These are phyloP conservation scores for Aramus guarauna DNA, from an alignment of 2,113 vertebrate genomes.

Conservation along the genomic window DNA sequence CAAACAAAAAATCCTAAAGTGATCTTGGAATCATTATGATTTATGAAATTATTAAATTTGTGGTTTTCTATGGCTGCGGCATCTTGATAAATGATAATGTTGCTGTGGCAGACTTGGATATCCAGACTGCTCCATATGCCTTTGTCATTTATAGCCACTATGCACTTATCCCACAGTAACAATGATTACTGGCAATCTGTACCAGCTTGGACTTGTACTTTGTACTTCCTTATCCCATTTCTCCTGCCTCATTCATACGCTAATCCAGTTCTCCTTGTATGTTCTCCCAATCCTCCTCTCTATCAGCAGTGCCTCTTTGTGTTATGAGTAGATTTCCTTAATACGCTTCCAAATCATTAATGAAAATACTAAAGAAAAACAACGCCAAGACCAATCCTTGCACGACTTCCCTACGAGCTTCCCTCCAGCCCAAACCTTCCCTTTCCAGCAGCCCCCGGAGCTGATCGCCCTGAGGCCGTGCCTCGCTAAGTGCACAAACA, in stretches of 20 bases:
- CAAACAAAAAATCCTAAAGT: not conserved
- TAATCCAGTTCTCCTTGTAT: not conserved
- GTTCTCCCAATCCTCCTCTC: not conserved
- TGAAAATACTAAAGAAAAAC: not conserved
- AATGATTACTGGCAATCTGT: not conserved
- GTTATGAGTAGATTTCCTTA: not conserved
- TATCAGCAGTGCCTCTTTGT: not conserved
- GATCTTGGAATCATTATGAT: not conserved
- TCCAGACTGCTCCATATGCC: not conserved
- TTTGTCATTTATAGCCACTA: not conserved
- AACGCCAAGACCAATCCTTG: not conserved
- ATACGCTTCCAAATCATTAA: not conserved
- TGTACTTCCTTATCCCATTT: not conserved
- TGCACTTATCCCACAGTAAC: not conserved
- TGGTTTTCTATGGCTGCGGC: not conserved
- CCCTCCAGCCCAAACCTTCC: not conserved
- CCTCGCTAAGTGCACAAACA: not conserved
- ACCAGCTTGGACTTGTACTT: not conserved
- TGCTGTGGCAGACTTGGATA: not conserved
- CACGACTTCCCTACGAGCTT: fast-evolving
- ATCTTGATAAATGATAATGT: not conserved
- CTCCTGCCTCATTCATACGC: not conserved
- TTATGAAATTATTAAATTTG: not conserved
- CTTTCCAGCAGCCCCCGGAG: not conserved
- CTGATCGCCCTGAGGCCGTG: not conserved